Percentiles rank a stretch among this genome's conserved stretches.
These are phyloP conservation scores for Montipora sp. DNA, from an alignment of 64 coral and sea anemone genomes.

Conservation along the genomic window DNA sequence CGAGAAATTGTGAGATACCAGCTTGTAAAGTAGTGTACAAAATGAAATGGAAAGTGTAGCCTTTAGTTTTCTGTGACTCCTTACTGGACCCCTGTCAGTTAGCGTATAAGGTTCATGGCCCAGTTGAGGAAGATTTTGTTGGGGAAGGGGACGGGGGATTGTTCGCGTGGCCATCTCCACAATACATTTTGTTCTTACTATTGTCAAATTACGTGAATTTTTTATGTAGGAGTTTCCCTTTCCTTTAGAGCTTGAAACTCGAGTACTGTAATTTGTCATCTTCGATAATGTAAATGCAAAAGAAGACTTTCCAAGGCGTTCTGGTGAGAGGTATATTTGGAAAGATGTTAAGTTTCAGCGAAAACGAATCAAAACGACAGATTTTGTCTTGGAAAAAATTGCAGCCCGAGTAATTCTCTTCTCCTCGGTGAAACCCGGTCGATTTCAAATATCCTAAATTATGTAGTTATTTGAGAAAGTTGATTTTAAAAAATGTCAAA, in stretches of 20 bases:
- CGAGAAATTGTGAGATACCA: constrained; percentile 43
- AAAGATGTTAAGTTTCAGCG: background rate
- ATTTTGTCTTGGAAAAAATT: background rate
- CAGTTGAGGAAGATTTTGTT: constrained; percentile 37
- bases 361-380: background rate
- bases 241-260: constrained; percentile 16
- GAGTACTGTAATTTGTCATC: constrained; percentile 26
- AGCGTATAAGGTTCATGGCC: constrained; percentile 24
- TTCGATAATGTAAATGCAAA: constrained; percentile 31
- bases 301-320: background rate
- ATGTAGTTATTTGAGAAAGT: constrained; percentile 20
- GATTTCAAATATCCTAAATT: constrained; percentile 9
- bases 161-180: constrained; percentile 13
- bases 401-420: background rate
- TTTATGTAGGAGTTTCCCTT: constrained; percentile 26
- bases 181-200: constrained; percentile 22
- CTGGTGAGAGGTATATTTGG: background rate
- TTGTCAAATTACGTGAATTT: constrained; percentile 37
- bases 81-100: constrained; percentile 1
- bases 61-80: constrained; percentile 37
- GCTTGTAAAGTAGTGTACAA: constrained; percentile 62
- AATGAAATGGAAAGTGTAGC: constrained; percentile 26
- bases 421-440: background rate
- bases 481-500: background rate
- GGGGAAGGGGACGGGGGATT: constrained; percentile 45